phyloP scores from a whole-genome alignment of 2,888 invertebrate species.

The Drosophila antonietae region DNA sequence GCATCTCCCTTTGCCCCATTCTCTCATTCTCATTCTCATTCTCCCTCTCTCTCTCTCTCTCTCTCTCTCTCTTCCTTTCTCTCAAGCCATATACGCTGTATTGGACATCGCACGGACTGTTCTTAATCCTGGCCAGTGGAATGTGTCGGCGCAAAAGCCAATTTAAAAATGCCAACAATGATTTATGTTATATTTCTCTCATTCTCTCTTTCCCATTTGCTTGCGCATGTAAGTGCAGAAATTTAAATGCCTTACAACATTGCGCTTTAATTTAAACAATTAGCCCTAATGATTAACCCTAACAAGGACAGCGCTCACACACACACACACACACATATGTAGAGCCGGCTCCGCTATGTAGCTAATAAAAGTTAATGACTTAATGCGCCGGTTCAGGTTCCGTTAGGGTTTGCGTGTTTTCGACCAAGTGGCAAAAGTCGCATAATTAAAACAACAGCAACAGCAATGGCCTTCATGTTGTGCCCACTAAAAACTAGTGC shows the following conservation, averaged over 20 bases:
- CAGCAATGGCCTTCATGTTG: constrained; percentile 46
- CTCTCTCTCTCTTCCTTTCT: not conserved
- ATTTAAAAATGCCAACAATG: constrained; percentile 84
- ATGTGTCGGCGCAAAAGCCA: constrained; percentile 78
- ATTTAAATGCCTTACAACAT: constrained; percentile 55
- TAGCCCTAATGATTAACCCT: constrained; percentile 77
- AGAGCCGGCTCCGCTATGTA: constrained; percentile 35
- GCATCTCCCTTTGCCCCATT: not conserved
- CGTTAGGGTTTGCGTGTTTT: constrained; percentile 53
- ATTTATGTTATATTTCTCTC: constrained; percentile 69
- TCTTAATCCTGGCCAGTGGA: constrained; percentile 68
- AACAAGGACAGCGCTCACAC: constrained; percentile 26
- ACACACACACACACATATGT: not conserved
- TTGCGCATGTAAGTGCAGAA: constrained; percentile 35
- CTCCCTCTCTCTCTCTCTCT: not conserved
- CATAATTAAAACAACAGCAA: constrained; percentile 67
- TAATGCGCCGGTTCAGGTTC: constrained; percentile 63
- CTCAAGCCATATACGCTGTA: constrained; percentile 15
- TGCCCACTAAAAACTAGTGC: constrained; percentile 67
- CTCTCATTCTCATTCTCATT: too few relatives aligned
- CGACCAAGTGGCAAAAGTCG: constrained; percentile 70
- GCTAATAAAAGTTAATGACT: constrained; percentile 78
- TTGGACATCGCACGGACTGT: constrained; percentile 12
- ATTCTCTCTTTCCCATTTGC: not conserved
- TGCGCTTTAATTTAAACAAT: constrained; percentile 77